Evolutionary conservation across 30 jellyfish, hydroid and myxozoan genomes (phyloP), one percentile per base, ranked within the genome.

Genomic region (Nemopilema nomurai): DNA sequence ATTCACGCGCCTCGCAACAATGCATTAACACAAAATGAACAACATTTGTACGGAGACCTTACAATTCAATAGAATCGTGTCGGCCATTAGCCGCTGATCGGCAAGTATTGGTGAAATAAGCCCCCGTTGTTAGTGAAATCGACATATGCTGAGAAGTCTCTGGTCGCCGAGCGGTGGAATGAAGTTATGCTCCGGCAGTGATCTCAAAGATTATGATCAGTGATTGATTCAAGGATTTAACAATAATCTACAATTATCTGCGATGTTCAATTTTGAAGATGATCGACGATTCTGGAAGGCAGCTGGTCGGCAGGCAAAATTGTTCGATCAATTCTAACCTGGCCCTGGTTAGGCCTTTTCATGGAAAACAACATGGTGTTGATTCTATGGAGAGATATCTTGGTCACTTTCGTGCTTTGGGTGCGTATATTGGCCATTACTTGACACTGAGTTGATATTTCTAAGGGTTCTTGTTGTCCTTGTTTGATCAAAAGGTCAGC

Each of bases 121-220:
- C 92, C 92, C 92, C 92, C 65, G 92, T 28, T 72, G 86, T 53
- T 83, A 62, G 62, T 79, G 65, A 27, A 68, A 79, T 80, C 92
- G 92, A 83, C 92, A 72, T 52, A 71, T 67, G 81, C 74, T 53
- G 81, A 68, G 27, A 22, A 24, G 89, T 29, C 23, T 73, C 31
- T 30, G 89, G 65, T 64, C 81, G 26, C 78, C 33, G 82, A 82
- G 68, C 24, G 65, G 32, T 49, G 52, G 62, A 24, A 21, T 74
- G 72, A 77, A 77, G 64, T 23, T 24, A 18, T 29, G 26, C 13
- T 41, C 65, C 29, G 77, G 32, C 26, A 57, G 19, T 30, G 68
- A 25, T 52, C 24, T 25, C 81, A 22, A 17, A 51, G 81, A 9
- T 49, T 23, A 63, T 23, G 32, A 25, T 4, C 63, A 30, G 63